These are phyloP conservation scores for Epinotia brunnichana DNA, from an alignment of 2,888 invertebrate genomes.

Conservation along the genomic window DNA sequence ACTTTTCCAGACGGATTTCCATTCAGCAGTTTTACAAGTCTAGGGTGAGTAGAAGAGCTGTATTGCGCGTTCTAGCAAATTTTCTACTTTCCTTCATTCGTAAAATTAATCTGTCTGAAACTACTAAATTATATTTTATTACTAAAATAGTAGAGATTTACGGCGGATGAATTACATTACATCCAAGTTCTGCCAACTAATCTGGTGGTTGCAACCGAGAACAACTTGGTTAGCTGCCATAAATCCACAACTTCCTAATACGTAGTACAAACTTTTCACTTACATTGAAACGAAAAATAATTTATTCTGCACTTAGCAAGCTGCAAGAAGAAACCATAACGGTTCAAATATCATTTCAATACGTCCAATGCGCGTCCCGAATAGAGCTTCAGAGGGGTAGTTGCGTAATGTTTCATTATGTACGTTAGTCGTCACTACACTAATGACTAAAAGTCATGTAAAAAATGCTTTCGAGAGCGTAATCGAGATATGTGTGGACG, in stretches of 20 bases:
- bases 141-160: not conserved
- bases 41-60: not conserved
- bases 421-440: no score
- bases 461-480: no score
- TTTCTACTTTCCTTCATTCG: not conserved
- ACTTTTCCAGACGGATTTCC: slow-evolving; percentile 21
- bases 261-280: slow-evolving; percentile 12
- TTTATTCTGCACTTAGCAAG: slow-evolving; percentile 20
- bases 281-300: slow-evolving; percentile 24
- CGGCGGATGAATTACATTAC: not conserved
- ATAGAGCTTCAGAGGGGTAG: no score
- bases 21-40: slow-evolving; percentile 34
- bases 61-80: not conserved
- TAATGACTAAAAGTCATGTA: no score
- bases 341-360: no score
- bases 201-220: slow-evolving; percentile 28
- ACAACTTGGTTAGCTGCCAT: slow-evolving; percentile 13
- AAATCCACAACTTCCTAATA: slow-evolving; percentile 27
- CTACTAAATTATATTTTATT: not conserved
- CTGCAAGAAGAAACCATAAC: not conserved
- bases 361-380: no score
- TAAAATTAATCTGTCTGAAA: not conserved
- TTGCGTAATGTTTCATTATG: no score
- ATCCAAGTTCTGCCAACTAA: slow-evolving; percentile 32
- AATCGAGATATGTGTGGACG: no score